These are phyloP conservation scores for Xestia sexstrigata DNA, from an alignment of 2,888 invertebrate species.

Conservation along the genomic window DNA sequence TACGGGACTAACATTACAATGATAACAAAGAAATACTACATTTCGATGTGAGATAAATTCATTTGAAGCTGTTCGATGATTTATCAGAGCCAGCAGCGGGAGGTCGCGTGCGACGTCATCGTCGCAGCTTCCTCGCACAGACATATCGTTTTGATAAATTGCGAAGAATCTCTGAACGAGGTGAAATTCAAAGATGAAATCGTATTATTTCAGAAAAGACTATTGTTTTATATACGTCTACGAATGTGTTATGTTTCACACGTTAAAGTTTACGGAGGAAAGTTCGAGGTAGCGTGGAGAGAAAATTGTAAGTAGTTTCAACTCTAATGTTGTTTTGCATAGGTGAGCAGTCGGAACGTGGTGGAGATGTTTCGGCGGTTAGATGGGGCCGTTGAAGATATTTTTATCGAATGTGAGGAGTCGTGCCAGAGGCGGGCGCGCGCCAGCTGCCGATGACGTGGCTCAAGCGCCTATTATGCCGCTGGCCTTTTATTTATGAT, in stretches of 20 bases:
- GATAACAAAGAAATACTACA: conserved; percentile 75
- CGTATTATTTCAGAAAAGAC: conserved; percentile 59
- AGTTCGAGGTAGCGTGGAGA: conserved; percentile 63
- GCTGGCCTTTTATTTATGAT: conserved; percentile 87
- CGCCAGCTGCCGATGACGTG: conserved; percentile 86
- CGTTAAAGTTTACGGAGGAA: conserved; percentile 68
- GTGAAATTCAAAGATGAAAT: conserved; percentile 78
- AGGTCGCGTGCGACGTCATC: conserved; percentile 81
- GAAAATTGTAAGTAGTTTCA: conserved; percentile 61
- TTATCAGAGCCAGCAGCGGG: conserved; percentile 78
- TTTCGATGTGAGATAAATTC: conserved; percentile 81
- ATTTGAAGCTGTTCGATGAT: conserved; percentile 81
- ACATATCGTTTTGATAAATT: conserved; percentile 86
- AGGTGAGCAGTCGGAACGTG: conserved; percentile 62
- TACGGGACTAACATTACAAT: conserved; percentile 44
- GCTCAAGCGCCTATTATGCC: conserved; percentile 82
- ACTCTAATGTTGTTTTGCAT: conserved; percentile 74
- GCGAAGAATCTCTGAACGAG: conserved; percentile 80
- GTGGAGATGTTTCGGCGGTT: conserved; percentile 59
- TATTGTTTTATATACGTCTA: conserved; percentile 60
- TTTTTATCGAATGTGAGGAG: conserved; percentile 78
- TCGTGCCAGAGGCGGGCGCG: conserved; percentile 76
- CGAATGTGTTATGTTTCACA: conserved; percentile 49
- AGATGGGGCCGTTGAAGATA: conserved; percentile 70
- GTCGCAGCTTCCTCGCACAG: conserved; percentile 76